Conservation (phyloP, 2,888 invertebrate species). For the Idaea aversata region DNA sequence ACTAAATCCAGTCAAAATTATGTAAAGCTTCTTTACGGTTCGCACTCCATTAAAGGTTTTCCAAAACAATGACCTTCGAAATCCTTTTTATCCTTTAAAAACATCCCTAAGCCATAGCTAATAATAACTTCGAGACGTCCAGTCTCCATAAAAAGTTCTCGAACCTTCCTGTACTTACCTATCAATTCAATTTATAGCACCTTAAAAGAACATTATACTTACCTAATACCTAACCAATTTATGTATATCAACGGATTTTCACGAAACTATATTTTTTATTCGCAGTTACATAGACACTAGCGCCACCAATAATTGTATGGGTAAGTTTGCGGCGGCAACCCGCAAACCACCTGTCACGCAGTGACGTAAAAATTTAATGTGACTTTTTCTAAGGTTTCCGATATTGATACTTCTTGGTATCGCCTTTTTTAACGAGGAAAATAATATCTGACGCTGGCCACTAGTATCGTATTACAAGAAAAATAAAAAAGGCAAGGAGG, state of each 20-base stretch:
- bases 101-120: background rate
- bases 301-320: constrained; percentile 13
- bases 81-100: background rate
- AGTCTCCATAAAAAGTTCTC: background rate
- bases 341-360: constrained; percentile 42
- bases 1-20: no score
- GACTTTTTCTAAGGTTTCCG: constrained; percentile 66
- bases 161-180: background rate
- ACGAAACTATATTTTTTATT: background rate
- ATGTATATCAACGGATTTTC: background rate
- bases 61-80: background rate
- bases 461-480: constrained; percentile 63
- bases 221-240: background rate
- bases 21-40: no score
- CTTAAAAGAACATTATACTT: background rate
- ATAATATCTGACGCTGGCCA: constrained; percentile 69
- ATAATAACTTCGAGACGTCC: background rate
- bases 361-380: constrained; percentile 48
- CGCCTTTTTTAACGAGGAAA: constrained; percentile 69
- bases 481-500: constrained; percentile 35
- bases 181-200: background rate
- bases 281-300: background rate
- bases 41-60: background rate
- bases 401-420: constrained; percentile 71
- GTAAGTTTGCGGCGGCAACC: constrained; percentile 13